Evolutionary conservation across 2,888 invertebrate genomes (phyloP), one percentile per base, ranked within the genome.

Genomic region (Campaea margaritaria): DNA sequence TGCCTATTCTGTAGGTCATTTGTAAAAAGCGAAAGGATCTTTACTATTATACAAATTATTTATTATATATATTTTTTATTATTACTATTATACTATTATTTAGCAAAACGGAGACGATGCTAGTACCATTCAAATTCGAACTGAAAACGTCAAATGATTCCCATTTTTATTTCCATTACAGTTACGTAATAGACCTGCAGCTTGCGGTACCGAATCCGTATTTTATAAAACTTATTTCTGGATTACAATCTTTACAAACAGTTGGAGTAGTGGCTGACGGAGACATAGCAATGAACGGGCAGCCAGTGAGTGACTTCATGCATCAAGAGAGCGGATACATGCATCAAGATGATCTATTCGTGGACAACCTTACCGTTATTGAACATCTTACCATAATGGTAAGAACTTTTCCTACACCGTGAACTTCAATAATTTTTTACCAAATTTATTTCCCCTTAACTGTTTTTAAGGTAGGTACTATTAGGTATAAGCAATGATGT

Each of bases 361-460:
- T 97, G 7, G 96, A 96, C 2, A 95, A 96, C 41, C 93, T 98
- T 64, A 97, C 97, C 0, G 97, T 98, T 21, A 89, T 94, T 65
- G 98, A 98, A 81, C 98, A 98, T 79, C 94, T 98, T 57, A 94
- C 94, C 72, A 96, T 98, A 70, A 97, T 98, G 97, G 97, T 96
- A 86, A 86, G 80, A 41, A 27, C 5, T 39, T 14, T 13, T 36
- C 3, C 10, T 3, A 36, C 2, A 36, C n/a, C n/a, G 2, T 21
- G 21, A n/a, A n/a, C n/a, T 10, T 3, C n/a, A 36, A 12, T 10
- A n/a, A 36, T 2, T 36, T 36, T 7, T 10, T 2, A 12, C n/a
- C 0, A 31, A 9, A 7, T 31, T 31, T 31, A 31, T 31, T 31
- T 10, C 31, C 31, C 5, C 9, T 31, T 10, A n/a, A 27, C 7